phyloP scores from a whole-genome alignment of 2,888 invertebrate species.

The Arenicola marina region DNA sequence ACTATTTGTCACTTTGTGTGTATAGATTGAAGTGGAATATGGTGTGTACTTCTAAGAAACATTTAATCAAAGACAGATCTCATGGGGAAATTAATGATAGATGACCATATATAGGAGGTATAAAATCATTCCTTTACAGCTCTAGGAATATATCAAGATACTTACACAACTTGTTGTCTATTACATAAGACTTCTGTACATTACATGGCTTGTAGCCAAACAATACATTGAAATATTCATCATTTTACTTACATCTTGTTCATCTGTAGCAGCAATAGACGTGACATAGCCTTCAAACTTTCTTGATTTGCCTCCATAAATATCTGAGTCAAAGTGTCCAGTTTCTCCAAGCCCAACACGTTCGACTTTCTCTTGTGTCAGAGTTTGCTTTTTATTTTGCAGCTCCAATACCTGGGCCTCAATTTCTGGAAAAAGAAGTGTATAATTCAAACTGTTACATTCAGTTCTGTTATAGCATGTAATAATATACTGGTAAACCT shows the following conservation, averaged over 20 bases:
- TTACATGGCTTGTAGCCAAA: not conserved
- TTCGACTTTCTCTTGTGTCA: slow-evolving; percentile 36
- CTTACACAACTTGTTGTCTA: not conserved
- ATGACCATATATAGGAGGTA: no score
- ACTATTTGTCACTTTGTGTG: no score
- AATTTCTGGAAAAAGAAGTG: slow-evolving; percentile 73
- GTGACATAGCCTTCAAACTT: slow-evolving; percentile 94
- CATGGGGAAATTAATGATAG: not conserved
- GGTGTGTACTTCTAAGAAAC: not conserved
- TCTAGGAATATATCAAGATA: no score
- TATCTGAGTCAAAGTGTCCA: slow-evolving; percentile 88
- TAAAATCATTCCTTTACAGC: no score
- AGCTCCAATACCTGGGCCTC: slow-evolving; percentile 92
- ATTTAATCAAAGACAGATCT: not conserved
- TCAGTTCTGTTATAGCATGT: no score
- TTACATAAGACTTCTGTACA: not conserved
- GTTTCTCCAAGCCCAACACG: slow-evolving; percentile 82
- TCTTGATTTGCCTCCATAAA: slow-evolving; percentile 80
- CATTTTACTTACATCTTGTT: slow-evolving; percentile 76
- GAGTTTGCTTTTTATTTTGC: slow-evolving; percentile 75
- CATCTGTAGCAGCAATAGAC: slow-evolving; percentile 95
- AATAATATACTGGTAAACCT: no score
- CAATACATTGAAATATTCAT: not conserved
- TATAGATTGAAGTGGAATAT: no score
- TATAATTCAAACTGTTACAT: not conserved